Evolutionary conservation across 2,888 invertebrate species (phyloP).

Genomic region (Fabriciana adippe): DNA sequence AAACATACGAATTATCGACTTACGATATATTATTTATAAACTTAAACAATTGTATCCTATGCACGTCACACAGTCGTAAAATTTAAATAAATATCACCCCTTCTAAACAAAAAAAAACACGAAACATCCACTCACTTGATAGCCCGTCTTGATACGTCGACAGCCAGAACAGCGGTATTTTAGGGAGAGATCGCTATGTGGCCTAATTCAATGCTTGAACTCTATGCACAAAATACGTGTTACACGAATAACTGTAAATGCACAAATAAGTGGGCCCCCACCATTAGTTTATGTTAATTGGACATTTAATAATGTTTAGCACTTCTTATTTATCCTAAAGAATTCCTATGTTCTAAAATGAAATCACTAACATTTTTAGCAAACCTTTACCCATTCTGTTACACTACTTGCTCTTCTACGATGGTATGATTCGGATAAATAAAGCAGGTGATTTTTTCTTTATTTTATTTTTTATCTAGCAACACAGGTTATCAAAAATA

Average conservation of each 20-base stretch:
- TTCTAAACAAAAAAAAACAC: slow-evolving; percentile 44
- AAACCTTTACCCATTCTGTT: slow-evolving; percentile 72
- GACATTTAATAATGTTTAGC: slow-evolving; percentile 45
- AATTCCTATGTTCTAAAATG: slow-evolving; percentile 46
- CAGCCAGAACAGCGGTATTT: slow-evolving; percentile 83
- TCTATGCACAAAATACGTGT: slow-evolving; percentile 83
- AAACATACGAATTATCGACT: slow-evolving; percentile 80
- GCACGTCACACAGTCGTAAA: slow-evolving; percentile 45
- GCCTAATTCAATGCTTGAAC: slow-evolving; percentile 82
- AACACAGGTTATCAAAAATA: slow-evolving; percentile 29
- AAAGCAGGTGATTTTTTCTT: slow-evolving; percentile 37
- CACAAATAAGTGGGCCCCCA: slow-evolving; percentile 68
- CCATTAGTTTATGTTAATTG: slow-evolving; percentile 46
- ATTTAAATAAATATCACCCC: slow-evolving; percentile 40
- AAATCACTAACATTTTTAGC: slow-evolving; percentile 64
- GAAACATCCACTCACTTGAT: slow-evolving; percentile 69
- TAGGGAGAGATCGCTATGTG: slow-evolving; percentile 84
- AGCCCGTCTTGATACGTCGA: slow-evolving; percentile 78
- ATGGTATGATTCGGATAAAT: slow-evolving; percentile 35
- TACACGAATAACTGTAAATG: slow-evolving; percentile 82
- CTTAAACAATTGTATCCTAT: slow-evolving; percentile 57
- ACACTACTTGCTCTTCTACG: slow-evolving; percentile 46
- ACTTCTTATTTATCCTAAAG: slow-evolving; percentile 46
- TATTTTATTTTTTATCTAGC: slow-evolving; percentile 37
- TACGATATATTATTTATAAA: slow-evolving; percentile 64